phyloP scores from a whole-genome alignment of 2,797 vertebrate genomes.

The Chloroceryle amazona region DNA sequence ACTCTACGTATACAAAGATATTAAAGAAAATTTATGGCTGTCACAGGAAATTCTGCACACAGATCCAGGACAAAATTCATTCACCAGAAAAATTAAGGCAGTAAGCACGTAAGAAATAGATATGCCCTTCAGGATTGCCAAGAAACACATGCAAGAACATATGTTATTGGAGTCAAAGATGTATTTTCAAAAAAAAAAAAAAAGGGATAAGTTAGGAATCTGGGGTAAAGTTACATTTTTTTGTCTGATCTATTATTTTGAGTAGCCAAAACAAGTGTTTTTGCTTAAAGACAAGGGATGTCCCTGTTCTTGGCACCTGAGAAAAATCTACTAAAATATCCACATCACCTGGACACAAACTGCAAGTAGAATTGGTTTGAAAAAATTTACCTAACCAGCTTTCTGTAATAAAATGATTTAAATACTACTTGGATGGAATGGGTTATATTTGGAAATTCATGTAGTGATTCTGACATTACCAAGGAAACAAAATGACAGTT shows the following conservation, averaged over 20 bases:
- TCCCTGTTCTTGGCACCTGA: neutral
- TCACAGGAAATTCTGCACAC: constrained; percentile 47
- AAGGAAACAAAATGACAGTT: constrained; percentile 8
- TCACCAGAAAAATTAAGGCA: constrained; percentile 21
- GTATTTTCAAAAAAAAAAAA: neutral
- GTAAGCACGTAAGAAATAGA: constrained; percentile 52
- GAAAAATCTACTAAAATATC: neutral
- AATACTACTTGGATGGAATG: constrained; percentile 2
- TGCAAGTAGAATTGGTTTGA: neutral
- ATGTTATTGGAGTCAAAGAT: constrained; percentile 31
- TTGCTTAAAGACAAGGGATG: neutral
- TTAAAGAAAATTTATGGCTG: constrained; percentile 25
- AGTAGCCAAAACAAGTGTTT: constrained; percentile 1
- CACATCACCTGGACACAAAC: neutral
- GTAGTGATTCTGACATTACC: constrained; percentile 24
- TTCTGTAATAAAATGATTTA: neutral
- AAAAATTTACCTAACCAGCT: neutral
- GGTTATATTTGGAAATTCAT: constrained; percentile 35
- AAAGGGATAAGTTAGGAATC: neutral
- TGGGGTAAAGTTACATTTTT: neutral
- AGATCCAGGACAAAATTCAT: constrained; percentile 23
- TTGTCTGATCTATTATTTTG: neutral
- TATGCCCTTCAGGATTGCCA: constrained; percentile 64
- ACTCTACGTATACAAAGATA: neutral
- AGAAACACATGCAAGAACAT: constrained; percentile 58